Evolutionary conservation across 2,888 invertebrate species (phyloP), one percentile per base, ranked within the genome.

Genomic region (Alcis repandata): DNA sequence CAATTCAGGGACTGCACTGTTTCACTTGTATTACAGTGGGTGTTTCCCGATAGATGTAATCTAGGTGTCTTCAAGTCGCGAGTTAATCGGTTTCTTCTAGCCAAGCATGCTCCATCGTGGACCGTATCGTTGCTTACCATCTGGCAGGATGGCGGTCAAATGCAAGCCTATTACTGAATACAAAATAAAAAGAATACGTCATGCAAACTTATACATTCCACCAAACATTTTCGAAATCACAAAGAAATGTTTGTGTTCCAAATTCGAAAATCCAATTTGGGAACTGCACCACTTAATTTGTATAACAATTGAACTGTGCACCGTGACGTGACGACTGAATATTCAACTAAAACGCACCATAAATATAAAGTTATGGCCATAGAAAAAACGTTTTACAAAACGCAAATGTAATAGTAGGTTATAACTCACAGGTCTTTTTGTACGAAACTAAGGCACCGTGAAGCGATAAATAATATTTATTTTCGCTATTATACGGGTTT

Each of bases 391-490:
- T 84, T 75, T 84, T 85, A 89, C 89, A 87, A 88, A 90, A 91
- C 90, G 87, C 90, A 90, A 92, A 91, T 84, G 89, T 88, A 89
- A 90, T 90, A 89, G 88, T 80, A 84, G 77, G 89, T 87, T 86
- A 91, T 92, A 92, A 91, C 90, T 92, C 92, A 92, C 88, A 85
- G 91, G 88, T 87, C 89, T 88, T 91, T 92, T 92, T 93, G 91
- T 92, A 89, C 84, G 84, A 82, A 88, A 87, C 89, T 92, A 92
- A 93, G 92, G 90, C 93, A 91, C 88, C 92, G 92, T 93, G 92
- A 93, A 91, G 90, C 91, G 85, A 92, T 92, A 93, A 92, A 93
- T 93, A 91, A 90, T 92, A 90, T 93, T 93, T 92, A 93, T 93
- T 92, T 92, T 90, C 90, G 90, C 91, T 92, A 92, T 93, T 93